Conservation (phyloP, 2,888 invertebrate genomes). For the Euzetes globulus region DNA sequence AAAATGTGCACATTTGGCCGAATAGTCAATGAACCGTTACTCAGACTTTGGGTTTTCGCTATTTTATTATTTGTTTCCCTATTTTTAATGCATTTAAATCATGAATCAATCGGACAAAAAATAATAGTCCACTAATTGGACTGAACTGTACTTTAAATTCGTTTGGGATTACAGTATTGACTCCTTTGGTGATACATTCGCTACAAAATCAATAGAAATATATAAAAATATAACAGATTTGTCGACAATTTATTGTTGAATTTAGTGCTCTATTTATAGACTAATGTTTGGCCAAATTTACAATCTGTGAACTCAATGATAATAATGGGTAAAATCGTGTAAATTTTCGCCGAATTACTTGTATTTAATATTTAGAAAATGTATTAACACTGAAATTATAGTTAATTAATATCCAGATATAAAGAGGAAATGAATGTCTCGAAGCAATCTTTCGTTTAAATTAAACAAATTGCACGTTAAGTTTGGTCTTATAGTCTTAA, state of each 20-base stretch:
- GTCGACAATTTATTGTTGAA: neutral
- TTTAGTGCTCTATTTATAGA: neutral
- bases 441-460: neutral
- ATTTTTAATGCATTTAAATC: neutral
- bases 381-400: neutral
- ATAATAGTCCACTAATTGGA: no score
- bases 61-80: neutral
- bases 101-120: neutral
- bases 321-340: neutral
- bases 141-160: no score
- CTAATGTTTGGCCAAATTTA: no score
- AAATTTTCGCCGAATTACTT: no score
- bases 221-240: neutral
- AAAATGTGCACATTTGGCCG: constrained; percentile 4
- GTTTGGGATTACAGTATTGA: no score
- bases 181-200: neutral
- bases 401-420: neutral
- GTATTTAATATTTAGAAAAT: neutral
- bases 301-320: neutral
- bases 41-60: neutral
- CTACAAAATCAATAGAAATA: neutral
- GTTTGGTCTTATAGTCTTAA: no score
- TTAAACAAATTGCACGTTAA: neutral
- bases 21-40: neutral
- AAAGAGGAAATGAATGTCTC: neutral